Base-by-base conservation (phyloP, 1,140 invertebrate genomes). In the Tetramorium parvispinum region DNA sequence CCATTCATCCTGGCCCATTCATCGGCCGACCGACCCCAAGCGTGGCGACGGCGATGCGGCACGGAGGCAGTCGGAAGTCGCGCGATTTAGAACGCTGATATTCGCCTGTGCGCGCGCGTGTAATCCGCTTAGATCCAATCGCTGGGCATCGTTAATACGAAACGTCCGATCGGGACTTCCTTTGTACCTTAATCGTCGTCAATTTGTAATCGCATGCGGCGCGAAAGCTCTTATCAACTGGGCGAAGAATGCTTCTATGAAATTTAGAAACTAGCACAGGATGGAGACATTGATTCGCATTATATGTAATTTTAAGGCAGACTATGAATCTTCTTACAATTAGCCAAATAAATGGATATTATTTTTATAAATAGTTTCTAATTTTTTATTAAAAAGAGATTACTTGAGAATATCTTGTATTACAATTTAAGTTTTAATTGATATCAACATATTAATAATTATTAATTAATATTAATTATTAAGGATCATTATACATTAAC, bases 1-100 rank as follows among this genome's bases (percentile, higher is more conserved):
- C 63, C 85, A 81, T 83, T 85, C 76, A 85, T 85, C 49, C 77
- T 71, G 21, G 21, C 13, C 75, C 85, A 86, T 87, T 87, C 78
- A 82, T 87, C 70, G 55, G 63, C 3, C 68, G 61, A n/a, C 57
- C 59, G 55, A 49, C 61, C 76, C 77, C 46, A 51, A 79, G 55
- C 53, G 37, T 49, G 70, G 18, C 7, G 53, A 61, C 75, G 24
- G 1, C 51, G 43, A 70, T 21, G 53, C 32, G 57, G 37, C 51
- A 21, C 63, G 71, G 21, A 27, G 55, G 55, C 18, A 46, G 79
- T 87, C 77, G 77, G 79, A 88, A 88, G 79, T 87, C 78, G 86
- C 77, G 71, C 43, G 57, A 65, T 82, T 66, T 83, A 77, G 75
- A 68, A 82, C 70, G 63, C 43, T 53, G 82, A 87, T 81, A 87